Percentiles rank a stretch among this genome's conserved stretches.
phyloP scores from a whole-genome alignment of 2,113 vertebrate species.

The Thinocorus orbignyianus region DNA sequence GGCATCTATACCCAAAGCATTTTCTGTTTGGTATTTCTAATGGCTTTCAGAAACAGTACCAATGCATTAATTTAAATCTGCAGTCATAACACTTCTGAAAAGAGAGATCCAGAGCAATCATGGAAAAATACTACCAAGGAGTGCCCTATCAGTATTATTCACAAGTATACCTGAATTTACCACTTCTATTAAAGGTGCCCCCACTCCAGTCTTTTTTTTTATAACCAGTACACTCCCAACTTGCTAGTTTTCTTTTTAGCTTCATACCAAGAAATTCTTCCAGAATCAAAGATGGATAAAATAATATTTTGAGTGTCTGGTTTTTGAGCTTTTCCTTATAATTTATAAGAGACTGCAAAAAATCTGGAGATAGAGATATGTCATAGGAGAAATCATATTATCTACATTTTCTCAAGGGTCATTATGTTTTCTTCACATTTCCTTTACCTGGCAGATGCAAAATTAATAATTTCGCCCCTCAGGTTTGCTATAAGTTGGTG shows the following conservation, averaged over 20 bases:
- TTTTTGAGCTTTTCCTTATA: neutral
- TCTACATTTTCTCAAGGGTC: constrained; percentile 2
- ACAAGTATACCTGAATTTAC: neutral
- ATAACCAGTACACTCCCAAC: neutral
- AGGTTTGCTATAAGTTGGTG: neutral
- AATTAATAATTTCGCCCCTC: constrained; percentile 42
- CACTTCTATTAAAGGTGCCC: neutral
- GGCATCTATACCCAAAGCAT: neutral
- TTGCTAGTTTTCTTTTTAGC: neutral
- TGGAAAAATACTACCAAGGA: neutral
- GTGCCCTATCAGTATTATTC: neutral
- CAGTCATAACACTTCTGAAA: neutral
- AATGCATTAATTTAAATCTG: neutral
- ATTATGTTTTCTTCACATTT: constrained; percentile 21
- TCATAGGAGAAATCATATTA: neutral
- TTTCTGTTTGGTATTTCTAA: neutral
- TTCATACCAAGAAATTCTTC: neutral
- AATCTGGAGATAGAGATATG: neutral
- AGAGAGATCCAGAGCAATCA: neutral
- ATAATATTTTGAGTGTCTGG: neutral
- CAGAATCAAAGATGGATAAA: neutral
- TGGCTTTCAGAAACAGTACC: neutral
- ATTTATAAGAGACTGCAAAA: neutral
- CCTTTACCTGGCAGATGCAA: neutral
- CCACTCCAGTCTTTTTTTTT: neutral